Evolutionary conservation across 23 tunicate species (phyloP).

Genomic region (Halocynthia aurantium): DNA sequence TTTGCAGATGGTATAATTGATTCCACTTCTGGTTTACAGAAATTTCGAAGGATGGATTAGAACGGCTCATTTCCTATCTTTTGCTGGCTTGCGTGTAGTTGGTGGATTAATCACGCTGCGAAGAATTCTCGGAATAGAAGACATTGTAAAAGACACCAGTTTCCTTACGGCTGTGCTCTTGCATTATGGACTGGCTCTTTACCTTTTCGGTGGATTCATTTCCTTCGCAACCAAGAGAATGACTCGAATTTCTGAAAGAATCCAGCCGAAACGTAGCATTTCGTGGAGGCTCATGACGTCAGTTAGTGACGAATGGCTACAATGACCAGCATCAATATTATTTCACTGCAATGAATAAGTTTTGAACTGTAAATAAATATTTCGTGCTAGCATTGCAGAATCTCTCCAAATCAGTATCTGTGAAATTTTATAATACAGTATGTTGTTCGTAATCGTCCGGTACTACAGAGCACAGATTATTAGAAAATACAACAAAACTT

Average conservation of each 20-base stretch:
- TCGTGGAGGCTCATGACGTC: slow-evolving; percentile 44
- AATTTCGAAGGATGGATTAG: slow-evolving; percentile 24
- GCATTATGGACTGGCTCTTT: slow-evolving; percentile 55
- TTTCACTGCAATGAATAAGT: too few relatives aligned
- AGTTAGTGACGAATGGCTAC: slow-evolving; percentile 47
- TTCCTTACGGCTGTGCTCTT: slow-evolving; percentile 42
- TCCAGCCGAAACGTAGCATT: slow-evolving; percentile 10
- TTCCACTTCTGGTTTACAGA: too few relatives aligned
- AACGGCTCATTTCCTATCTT: slow-evolving; percentile 36
- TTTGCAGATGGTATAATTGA: too few relatives aligned
- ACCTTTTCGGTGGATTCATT: slow-evolving; percentile 39
- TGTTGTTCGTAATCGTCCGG: too few relatives aligned
- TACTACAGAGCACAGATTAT: too few relatives aligned
- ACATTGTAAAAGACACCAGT: slow-evolving; percentile 50
- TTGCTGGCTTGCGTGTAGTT: slow-evolving; percentile 41
- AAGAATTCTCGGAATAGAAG: slow-evolving; percentile 37
- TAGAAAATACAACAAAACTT: too few relatives aligned
- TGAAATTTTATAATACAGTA: too few relatives aligned
- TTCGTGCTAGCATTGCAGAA: too few relatives aligned
- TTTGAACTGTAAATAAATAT: too few relatives aligned
- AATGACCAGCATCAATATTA: neutral
- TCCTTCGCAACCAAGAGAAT: slow-evolving; percentile 31
- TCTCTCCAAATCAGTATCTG: too few relatives aligned
- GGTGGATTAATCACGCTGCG: slow-evolving; percentile 55
- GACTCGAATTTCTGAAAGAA: neutral